Evolutionary conservation across 2,113 vertebrate genomes (phyloP).

Genomic region (Struthidea cinerea): DNA sequence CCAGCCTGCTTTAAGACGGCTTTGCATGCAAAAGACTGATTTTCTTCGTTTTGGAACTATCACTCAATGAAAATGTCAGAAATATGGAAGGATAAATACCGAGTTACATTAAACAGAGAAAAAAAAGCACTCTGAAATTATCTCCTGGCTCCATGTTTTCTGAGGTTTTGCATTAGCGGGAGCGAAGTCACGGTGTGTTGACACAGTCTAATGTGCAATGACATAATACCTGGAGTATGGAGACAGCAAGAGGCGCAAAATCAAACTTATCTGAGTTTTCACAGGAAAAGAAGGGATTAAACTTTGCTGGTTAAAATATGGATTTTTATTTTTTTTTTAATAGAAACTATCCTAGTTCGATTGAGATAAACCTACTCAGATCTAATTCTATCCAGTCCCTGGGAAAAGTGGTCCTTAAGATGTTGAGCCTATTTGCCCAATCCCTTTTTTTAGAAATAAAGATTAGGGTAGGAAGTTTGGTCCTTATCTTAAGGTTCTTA

Average conservation of each 20-base stretch:
- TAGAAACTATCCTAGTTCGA: conserved; percentile 40
- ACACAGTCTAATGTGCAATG: conserved; percentile 53
- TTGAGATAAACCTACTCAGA: conserved; percentile 65
- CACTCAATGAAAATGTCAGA: conserved; percentile 46
- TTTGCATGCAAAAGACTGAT: conserved; percentile 57
- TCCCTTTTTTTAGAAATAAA: conserved; percentile 66
- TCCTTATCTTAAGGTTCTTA: conserved; percentile 62
- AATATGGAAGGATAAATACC: conserved; percentile 48
- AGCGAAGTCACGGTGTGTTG: conserved; percentile 56
- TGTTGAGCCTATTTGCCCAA: conserved; percentile 58
- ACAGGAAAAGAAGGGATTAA: conserved; percentile 62
- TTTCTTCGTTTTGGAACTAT: conserved; percentile 53
- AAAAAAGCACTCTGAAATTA: conserved; percentile 35
- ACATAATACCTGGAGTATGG: conserved; percentile 59
- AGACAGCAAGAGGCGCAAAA: conserved; percentile 52
- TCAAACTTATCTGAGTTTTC: conserved; percentile 66
- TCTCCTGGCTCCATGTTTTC: conserved; percentile 52
- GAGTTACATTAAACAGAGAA: conserved; percentile 39
- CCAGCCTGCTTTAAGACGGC: conserved; percentile 28
- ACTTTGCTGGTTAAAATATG: conserved; percentile 58
- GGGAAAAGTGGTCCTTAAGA: conserved; percentile 61
- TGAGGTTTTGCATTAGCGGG: conserved; percentile 58
- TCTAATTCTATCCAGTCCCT: conserved; percentile 59
- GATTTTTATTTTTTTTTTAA: neutral
- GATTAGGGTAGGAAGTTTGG: conserved; percentile 58